Percentiles rank a stretch among this genome's conserved stretches.
phyloP scores from a whole-genome alignment of 2,113 vertebrate species.

The Hydrochoerus hydrochaeris region DNA sequence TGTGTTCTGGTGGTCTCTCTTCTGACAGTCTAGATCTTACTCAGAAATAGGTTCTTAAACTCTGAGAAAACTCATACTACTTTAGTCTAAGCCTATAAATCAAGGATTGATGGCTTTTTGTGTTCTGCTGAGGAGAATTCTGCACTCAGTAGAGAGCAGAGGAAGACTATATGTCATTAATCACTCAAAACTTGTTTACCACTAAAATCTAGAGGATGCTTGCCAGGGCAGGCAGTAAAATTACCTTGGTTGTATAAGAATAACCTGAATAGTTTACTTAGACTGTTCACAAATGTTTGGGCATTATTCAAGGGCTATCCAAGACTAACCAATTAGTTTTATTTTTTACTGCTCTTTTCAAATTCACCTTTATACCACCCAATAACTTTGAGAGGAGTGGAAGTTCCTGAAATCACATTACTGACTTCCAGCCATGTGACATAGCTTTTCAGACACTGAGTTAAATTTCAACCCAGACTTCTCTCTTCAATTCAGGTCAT shows the following conservation, averaged over 20 bases:
- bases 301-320: constrained; percentile 70
- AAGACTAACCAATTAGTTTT: constrained; percentile 71
- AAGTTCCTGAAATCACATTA: constrained; percentile 76
- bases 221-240: constrained; percentile 72
- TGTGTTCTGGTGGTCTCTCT: background rate
- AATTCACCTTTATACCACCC: constrained; percentile 70
- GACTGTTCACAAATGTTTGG: constrained; percentile 79
- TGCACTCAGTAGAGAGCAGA: constrained; percentile 51
- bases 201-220: constrained; percentile 71
- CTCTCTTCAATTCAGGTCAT: constrained; percentile 69
- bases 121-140: constrained; percentile 49
- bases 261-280: constrained; percentile 77
- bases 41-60: constrained; percentile 29
- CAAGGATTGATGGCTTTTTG: constrained; percentile 35
- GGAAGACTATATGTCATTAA: constrained; percentile 71
- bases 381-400: constrained; percentile 54
- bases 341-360: constrained; percentile 70
- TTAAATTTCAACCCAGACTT: constrained; percentile 78
- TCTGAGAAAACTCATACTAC: constrained; percentile 40
- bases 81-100: constrained; percentile 51
- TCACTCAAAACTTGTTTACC: constrained; percentile 74
- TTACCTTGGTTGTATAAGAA: constrained; percentile 82
- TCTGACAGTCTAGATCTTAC: constrained; percentile 39
- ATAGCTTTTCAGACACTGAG: constrained; percentile 52
- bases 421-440: constrained; percentile 70